Evolutionary conservation across 2,797 vertebrate genomes (phyloP).

Genomic region (Lepidocolaptes lacrymiger): DNA sequence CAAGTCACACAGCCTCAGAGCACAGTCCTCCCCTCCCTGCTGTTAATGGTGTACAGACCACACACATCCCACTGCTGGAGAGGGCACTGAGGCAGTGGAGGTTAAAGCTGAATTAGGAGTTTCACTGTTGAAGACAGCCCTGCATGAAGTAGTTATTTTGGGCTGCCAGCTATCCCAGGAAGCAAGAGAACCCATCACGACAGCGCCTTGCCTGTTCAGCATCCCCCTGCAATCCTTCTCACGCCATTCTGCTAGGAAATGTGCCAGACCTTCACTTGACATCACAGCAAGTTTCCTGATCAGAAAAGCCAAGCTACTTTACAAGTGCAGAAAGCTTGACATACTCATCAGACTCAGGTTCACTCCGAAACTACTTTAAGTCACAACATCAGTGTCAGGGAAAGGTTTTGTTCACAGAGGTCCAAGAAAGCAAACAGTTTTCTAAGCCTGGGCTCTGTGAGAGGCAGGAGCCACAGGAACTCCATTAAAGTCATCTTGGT

Average conservation of each 20-base stretch:
- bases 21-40: neutral
- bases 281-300: neutral
- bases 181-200: fast-evolving
- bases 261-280: neutral
- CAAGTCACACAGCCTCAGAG: neutral
- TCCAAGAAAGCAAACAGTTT: neutral
- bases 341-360: neutral
- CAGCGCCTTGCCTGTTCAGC: neutral
- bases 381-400: neutral
- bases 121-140: neutral
- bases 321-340: neutral
- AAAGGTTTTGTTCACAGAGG: neutral
- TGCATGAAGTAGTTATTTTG: neutral
- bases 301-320: neutral
- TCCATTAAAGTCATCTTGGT: neutral
- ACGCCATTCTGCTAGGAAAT: neutral
- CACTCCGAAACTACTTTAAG: neutral
- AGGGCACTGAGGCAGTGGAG: neutral
- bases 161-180: neutral
- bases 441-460: neutral
- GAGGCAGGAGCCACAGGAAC: neutral
- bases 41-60: neutral
- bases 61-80: neutral
- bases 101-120: neutral
- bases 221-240: neutral